Base-by-base conservation (phyloP, 2,888 invertebrate genomes). In the Sycophila texana region DNA sequence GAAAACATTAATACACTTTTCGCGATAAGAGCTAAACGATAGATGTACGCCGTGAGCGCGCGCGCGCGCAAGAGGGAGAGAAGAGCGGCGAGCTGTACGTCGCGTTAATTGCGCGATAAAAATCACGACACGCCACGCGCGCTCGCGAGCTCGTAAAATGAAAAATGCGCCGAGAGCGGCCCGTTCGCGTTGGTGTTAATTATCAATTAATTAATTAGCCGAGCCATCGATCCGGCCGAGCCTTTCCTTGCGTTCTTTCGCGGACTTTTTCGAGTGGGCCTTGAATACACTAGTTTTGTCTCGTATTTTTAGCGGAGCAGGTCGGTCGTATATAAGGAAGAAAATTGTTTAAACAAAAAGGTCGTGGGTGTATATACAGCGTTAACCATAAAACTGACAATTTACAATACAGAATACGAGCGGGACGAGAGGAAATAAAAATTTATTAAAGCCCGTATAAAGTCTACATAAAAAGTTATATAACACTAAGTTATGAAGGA, bases 81-180 rank as follows among this genome's bases (percentile, higher is more conserved):
- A 83, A 86, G 74, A 83, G 87, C 87, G 87, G 85, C 87, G 88
- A 7, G 87, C 88, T 87, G 88, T 85, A 85, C 86, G 86, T 88
- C 87, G 88, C 89, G 89, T 90, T 90, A 90, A 90, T 90, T 90
- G 89, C 87, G 86, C 89, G 90, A 90, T 90, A 89, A 90, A 90
- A 90, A 90, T 90, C 90, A 87, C 89, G 86, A 88, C 90, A 89
- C 88, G 90, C 89, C 88, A 89, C 84, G 84, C 81, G 83, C 80
- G 67, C 79, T 58, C 26, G 74, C 61, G 49, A 58, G 81, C 79
- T 83, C 84, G 85, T 86, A 86, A 86, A 86, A 78, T 77, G 77
- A 77, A 81, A 86, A 86, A 85, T 86, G 85, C 84, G 85, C 84
- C 86, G 84, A 84, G 82, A 82, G 82, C 67, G 49, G 61, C 60